phyloP scores from a whole-genome alignment of 1,140 invertebrate species.

The Cyrtorhinus lividipennis region DNA sequence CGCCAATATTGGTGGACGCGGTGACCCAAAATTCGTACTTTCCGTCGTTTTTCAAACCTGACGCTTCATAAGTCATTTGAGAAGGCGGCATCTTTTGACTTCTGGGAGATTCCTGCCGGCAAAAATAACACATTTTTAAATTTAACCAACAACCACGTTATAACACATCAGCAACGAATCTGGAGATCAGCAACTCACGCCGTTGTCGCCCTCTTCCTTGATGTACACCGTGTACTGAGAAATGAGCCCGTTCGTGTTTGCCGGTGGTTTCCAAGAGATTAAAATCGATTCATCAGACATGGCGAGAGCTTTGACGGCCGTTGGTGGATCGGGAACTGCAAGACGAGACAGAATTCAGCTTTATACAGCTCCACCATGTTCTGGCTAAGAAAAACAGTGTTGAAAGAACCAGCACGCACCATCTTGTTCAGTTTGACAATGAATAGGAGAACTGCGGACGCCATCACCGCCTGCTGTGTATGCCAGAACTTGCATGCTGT shows the following conservation, averaged over 20 bases:
- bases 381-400: too few relatives aligned
- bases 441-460: conserved; percentile 74
- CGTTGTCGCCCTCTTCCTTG: conserved; percentile 53
- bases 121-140: background rate
- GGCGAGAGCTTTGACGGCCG: conserved; percentile 79
- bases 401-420: too few relatives aligned
- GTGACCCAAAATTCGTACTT: conserved; percentile 92
- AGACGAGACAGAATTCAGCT: too few relatives aligned
- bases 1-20: conserved; percentile 80
- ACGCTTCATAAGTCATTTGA: conserved; percentile 66
- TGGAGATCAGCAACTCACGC: too few relatives aligned
- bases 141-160: background rate
- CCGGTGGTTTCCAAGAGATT: conserved; percentile 83
- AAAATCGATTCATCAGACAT: conserved; percentile 82
- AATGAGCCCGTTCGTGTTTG: conserved; percentile 81
- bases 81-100: conserved; percentile 48
- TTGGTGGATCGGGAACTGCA: conserved; percentile 79
- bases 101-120: conserved; percentile 35
- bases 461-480: conserved; percentile 93
- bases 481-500: conserved; percentile 89
- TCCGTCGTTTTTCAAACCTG: conserved; percentile 59
- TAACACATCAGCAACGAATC: background rate
- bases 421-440: conserved; percentile 90
- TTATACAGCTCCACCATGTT: conserved; percentile 6
- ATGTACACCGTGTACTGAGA: conserved; percentile 87